Evolutionary conservation across 23 tunicate genomes (phyloP), one percentile per base, ranked within the genome.

Genomic region (Phallusia fumigata): DNA sequence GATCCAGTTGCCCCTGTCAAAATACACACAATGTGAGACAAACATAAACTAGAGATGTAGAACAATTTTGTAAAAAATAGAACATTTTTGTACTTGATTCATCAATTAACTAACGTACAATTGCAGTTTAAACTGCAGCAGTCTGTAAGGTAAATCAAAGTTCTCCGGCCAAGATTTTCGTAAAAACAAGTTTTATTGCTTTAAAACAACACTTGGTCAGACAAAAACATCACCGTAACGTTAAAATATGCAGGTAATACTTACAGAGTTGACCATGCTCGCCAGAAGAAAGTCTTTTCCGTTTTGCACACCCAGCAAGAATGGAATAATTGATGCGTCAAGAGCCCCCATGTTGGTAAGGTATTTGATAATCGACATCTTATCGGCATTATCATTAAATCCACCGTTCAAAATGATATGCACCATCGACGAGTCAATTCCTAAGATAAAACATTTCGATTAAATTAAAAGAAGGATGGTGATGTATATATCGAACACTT

Each of bases 401-500:
- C 94, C 98, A 16, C 88, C 90, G 65, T 89, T 94, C 30, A 94
- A 79, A 33, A 94, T 33, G 33, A 94, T 65, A 36, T 94, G 98
- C 24, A 82, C 82, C 34, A 84, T 64, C 18, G 88, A 58, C 13
- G 95, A 64, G 51, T 85, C 89, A 0, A 90, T 52, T 26, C 83
- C 83, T 79, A 35, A 19, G 19, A 45, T 12, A 77, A 35, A 35
- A 18, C 19, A 18, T 18, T 52, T 18, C 19, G 65, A 18, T 52
- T 18, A 52, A 18, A 18, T 52, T 52, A 18, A 52, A 18, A 52
- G 18, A 52, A 52, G 18, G 18, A 18, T 52, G 19, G 18, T 52
- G 19, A 18, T 52, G 18, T 52, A 52, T 52, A 18, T 18, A 52
- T n/a, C n/a, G n/a, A n/a, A n/a, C n/a, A n/a, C n/a, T n/a, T n/a